Percentiles rank a stretch among this genome's conserved stretches.
Conservation (phyloP, 2,113 vertebrate species). For the Helogale parvula region DNA sequence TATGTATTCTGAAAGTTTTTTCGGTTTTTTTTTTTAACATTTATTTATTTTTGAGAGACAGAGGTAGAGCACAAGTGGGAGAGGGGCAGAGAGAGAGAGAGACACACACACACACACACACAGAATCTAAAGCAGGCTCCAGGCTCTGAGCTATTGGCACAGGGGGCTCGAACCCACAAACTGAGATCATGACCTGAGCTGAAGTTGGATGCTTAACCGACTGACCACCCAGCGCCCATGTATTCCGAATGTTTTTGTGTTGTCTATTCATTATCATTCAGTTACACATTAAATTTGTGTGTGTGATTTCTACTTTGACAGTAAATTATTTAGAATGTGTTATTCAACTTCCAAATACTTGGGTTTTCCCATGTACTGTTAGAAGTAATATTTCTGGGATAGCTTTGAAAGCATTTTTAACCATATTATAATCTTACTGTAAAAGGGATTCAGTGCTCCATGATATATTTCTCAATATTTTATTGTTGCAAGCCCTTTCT, state of each 20-base stretch:
- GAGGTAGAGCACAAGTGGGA: no score
- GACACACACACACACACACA: no score
- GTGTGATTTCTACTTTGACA: background rate
- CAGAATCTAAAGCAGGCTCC: no score
- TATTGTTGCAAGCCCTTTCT: background rate
- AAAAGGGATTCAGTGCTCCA: background rate
- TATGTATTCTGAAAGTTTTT: background rate
- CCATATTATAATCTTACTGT: background rate
- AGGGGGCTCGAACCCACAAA: no score
- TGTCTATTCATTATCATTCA: background rate
- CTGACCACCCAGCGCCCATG: background rate
- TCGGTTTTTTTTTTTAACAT: no score
- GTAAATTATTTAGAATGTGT: background rate
- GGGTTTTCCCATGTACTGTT: background rate
- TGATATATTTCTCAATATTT: background rate
- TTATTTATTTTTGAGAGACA: no score
- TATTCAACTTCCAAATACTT: background rate
- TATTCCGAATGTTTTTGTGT: background rate
- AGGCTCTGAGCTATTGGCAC: no score
- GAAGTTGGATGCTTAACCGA: no score
- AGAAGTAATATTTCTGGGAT: no score
- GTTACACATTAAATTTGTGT: background rate
- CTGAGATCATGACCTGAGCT: no score
- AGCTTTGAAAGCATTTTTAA: background rate
- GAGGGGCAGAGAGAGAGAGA: no score